A percentile compares a stretch with the other conserved stretches of the same genome.
These are phyloP conservation scores for Nephrotoma guestfalica DNA, from an alignment of 2,888 invertebrate genomes.

Conservation along the genomic window DNA sequence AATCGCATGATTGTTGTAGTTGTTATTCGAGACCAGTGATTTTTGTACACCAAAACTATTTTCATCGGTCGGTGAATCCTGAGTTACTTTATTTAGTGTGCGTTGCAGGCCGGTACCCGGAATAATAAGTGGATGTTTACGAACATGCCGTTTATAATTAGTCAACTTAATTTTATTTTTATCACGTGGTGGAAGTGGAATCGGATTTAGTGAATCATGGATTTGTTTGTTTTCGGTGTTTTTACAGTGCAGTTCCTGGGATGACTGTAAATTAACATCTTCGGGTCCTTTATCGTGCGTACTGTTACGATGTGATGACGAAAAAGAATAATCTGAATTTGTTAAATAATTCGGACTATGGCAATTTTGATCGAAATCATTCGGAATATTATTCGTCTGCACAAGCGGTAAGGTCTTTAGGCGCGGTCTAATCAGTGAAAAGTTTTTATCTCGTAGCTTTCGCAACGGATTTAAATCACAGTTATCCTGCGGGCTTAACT, in stretches of 20 bases:
- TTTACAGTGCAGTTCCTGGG: slow-evolving; percentile 5
- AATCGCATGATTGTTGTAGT: not conserved
- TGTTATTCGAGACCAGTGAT: not conserved
- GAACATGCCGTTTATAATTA: slow-evolving; percentile 53
- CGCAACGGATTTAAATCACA: slow-evolving; percentile 14
- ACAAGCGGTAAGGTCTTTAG: slow-evolving; percentile 7
- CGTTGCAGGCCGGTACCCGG: slow-evolving; percentile 48
- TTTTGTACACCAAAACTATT: not conserved
- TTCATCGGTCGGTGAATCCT: slow-evolving; percentile 30
- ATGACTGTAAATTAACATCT: slow-evolving; percentile 3
- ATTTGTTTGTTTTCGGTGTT: slow-evolving; percentile 5
- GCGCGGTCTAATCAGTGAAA: slow-evolving; percentile 12
- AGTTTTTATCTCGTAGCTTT: slow-evolving; percentile 15
- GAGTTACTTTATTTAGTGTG: slow-evolving; percentile 43
- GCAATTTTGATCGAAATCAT: slow-evolving; percentile 7
- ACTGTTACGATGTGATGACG: slow-evolving; percentile 10
- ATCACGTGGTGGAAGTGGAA: slow-evolving; percentile 68
- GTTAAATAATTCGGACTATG: slow-evolving; percentile 25
- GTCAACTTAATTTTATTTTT: slow-evolving; percentile 45
- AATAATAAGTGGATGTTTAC: slow-evolving; percentile 69
- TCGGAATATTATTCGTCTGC: slow-evolving; percentile 8
- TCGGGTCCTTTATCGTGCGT: slow-evolving; percentile 6
- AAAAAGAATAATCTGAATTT: slow-evolving; percentile 26
- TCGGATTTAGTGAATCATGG: slow-evolving; percentile 37
- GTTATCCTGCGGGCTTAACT: not conserved